Evolutionary conservation across 2,888 invertebrate genomes (phyloP), one percentile per base, ranked within the genome.

Genomic region (Drosophila helvetica): DNA sequence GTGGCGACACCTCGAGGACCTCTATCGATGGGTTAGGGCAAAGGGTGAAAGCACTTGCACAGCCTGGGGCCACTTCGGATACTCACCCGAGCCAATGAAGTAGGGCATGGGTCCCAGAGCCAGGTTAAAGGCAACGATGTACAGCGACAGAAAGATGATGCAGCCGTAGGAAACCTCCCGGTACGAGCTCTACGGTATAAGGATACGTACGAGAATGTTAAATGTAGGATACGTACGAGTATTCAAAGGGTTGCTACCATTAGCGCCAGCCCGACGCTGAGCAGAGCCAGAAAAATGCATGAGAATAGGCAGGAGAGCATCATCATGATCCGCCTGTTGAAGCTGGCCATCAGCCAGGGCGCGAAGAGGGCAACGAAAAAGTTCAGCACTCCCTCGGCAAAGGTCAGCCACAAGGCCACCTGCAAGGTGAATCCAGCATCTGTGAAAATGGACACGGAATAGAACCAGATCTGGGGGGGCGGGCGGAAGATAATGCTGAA

Each of bases 91-190:
- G 15, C 96, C 96, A 73, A 96, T 95, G 87, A 96, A 96, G 90
- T 95, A 96, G 0, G 96, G 96, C 81, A 97, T 95, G 0, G 96
- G 96, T 0, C 96, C 97, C 18, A 97, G 93, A 0, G 96, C 97
- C 64, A 96, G 92, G 52, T 96, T 96, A 89, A 96, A 97, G 66
- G 94, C 94, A 22, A 96, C 91, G n/a, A 97, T 96, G 88, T 95
- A 97, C 2, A 93, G 91, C 60, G 96, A 91, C 30, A 96, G 94
- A 0, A 95, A 94, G 12, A 93, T 89, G 79, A 96, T 95, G 78
- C 95, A 95, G 47, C 38, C 12, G 45, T 55, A 61, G 9, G 76
- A 54, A 18, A 45, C 18, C 33, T 25, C 55, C 7, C 56, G 9
- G 6, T 3, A 27, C 9, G 5, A 18, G 19, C 59, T 10, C 57